These are phyloP conservation scores for Teleogryllus oceanicus DNA, from an alignment of 2,888 invertebrate genomes.

Conservation along the genomic window DNA sequence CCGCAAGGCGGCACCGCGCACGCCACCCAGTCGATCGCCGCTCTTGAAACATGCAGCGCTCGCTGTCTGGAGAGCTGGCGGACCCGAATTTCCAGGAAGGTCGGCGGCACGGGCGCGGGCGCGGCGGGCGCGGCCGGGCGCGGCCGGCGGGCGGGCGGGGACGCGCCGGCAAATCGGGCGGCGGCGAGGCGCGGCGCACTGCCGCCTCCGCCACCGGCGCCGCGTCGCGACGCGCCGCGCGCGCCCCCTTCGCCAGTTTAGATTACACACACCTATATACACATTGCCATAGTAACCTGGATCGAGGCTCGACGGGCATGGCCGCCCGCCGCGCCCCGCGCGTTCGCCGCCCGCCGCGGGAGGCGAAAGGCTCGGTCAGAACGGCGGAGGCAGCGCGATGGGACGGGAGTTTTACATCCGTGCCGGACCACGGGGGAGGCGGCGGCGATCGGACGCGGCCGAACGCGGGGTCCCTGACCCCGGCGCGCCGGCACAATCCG, in stretches of 20 bases:
- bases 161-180: conserved; percentile 3
- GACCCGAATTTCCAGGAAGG: not conserved
- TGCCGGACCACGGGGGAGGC: too few relatives aligned
- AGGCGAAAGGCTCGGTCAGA: not conserved
- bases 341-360: not conserved
- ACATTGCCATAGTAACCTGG: conserved; percentile 18
- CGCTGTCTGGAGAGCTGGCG: not conserved
- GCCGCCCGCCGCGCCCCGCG: not conserved
- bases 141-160: not conserved
- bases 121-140: not conserved
- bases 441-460: too few relatives aligned
- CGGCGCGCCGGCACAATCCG: too few relatives aligned
- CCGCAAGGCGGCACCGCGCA: too few relatives aligned
- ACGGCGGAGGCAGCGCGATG: too few relatives aligned
- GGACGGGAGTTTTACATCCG: too few relatives aligned
- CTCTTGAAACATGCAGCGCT: conserved; percentile 6
- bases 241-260: not conserved
- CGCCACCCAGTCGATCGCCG: not conserved
- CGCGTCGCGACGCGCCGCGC: not conserved
- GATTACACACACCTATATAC: not conserved
- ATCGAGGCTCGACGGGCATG: not conserved
- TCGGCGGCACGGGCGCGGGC: not conserved
- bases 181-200: not conserved
- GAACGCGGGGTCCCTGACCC: too few relatives aligned
- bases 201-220: too few relatives aligned